Evolutionary conservation across 2,888 invertebrate species (phyloP), one percentile per base, ranked within the genome.

Genomic region (Monopis laevigella): DNA sequence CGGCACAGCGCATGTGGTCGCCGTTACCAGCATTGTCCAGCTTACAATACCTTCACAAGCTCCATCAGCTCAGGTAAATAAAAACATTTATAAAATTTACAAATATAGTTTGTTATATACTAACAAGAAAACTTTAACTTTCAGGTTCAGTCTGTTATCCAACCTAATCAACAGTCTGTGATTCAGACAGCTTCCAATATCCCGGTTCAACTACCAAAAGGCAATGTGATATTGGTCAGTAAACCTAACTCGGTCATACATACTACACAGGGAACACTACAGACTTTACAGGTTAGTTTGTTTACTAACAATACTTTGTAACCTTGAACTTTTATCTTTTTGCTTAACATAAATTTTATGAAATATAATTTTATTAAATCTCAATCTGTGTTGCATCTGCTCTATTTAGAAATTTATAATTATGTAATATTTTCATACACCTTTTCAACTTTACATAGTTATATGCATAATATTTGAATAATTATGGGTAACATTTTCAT

Each of bases 121-220:
- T n/a, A n/a, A n/a, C n/a, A n/a, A n/a, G n/a, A n/a, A n/a, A n/a
- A n/a, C n/a, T 47, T 49, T 50, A 48, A 50, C 53, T 73, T 85
- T 42, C 82, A 94, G 90, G 93, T 93, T 50, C 96, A 96, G 75
- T 94, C 96, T 56, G 96, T 96, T 49, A 96, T 96, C 70, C 96
- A 97, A 81, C 91, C 94, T 49, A 95, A 94, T 72, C 95, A 95
- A 68, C 95, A 95, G 66, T 96, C 95, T 51, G 96, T 96, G 41
- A 96, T 97, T 70, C 96, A 97, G 82, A 93, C 93, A 48, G 93
- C 94, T 49, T 88, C 92, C 41, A 92, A 91, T 65, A 85, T 91
- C 54, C 88, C 91, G 55, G 86, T 92, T 63, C 86, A 88, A 65
- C 83, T 94, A 67, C 87, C 91, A 51, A 94, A 94, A 83, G 90